Evolutionary conservation across 1,140 invertebrate genomes (phyloP).

Genomic region (Drosophila ohnishii): DNA sequence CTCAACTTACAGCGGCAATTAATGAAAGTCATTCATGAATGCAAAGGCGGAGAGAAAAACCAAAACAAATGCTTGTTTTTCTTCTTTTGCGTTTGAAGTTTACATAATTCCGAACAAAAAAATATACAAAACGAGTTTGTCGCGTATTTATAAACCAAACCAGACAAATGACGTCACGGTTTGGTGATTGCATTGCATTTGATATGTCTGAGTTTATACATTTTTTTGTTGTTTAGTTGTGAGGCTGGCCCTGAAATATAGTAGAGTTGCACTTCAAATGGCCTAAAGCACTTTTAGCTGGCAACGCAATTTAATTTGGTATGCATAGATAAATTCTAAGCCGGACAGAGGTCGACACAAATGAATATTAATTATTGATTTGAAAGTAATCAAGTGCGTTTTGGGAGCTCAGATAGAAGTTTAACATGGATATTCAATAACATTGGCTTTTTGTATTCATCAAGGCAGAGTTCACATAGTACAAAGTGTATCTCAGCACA

Average conservation of each 20-base stretch:
- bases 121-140: constrained; percentile 54
- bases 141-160: constrained; percentile 36
- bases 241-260: constrained; percentile 65
- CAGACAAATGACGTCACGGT: constrained; percentile 67
- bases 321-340: constrained; percentile 46
- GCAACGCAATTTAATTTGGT: constrained; percentile 43
- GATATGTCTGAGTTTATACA: constrained; percentile 19
- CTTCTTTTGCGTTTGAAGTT: constrained; percentile 28
- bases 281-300: constrained; percentile 23
- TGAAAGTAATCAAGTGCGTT: constrained; percentile 20
- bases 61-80: constrained; percentile 62
- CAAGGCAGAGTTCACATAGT: not conserved
- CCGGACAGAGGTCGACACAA: constrained; percentile 14
- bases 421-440: not conserved
- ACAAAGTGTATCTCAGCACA: not conserved
- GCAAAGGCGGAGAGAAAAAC: constrained; percentile 23
- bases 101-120: constrained; percentile 55
- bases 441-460: not conserved
- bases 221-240: constrained; percentile 38
- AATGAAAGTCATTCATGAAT: constrained; percentile 76
- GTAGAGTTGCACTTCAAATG: constrained; percentile 53
- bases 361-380: constrained; percentile 20
- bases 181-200: constrained; percentile 58
- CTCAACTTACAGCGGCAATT: constrained; percentile 59
- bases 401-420: not conserved